These are phyloP conservation scores for Scortum barcoo DNA, from an alignment of 2,113 vertebrate species.

Conservation along the genomic window DNA sequence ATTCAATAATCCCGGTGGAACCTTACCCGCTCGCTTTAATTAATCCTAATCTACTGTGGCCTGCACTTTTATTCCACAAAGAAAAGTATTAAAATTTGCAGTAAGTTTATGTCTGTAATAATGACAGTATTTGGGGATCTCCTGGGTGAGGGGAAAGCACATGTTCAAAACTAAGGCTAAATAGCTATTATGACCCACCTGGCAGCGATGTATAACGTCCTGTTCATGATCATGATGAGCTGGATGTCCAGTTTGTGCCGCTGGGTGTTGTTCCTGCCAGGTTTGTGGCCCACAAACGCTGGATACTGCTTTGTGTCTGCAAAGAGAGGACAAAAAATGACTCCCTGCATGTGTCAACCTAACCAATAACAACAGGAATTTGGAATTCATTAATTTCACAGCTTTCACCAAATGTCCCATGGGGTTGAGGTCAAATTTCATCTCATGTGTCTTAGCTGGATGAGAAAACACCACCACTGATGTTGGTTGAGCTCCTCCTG, in stretches of 20 bases:
- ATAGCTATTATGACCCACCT: slow-evolving; percentile 63
- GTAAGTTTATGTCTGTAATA: slow-evolving; percentile 3
- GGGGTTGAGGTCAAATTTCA: slow-evolving; percentile 44
- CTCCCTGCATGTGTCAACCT: slow-evolving; percentile 3
- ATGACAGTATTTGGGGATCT: background rate
- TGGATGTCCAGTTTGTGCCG: slow-evolving; percentile 98
- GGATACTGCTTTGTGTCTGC: slow-evolving; percentile 99
- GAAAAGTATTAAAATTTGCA: background rate
- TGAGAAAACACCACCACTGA: slow-evolving; percentile 34
- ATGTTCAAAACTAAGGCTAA: background rate
- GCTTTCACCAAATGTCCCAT: slow-evolving; percentile 18
- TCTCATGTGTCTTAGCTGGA: slow-evolving; percentile 32
- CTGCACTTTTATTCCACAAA: slow-evolving; percentile 6
- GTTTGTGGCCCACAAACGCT: slow-evolving; percentile 98
- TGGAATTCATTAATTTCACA: slow-evolving; percentile 9
- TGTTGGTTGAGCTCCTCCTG: slow-evolving; percentile 47
- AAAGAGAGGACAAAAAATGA: slow-evolving; percentile 31
- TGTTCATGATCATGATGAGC: slow-evolving; percentile 96
- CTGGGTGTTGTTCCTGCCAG: slow-evolving; percentile 96
- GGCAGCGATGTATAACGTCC: slow-evolving; percentile 95
- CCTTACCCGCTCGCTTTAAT: slow-evolving; percentile 8
- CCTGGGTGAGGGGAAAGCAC: background rate
- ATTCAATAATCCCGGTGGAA: slow-evolving; percentile 34
- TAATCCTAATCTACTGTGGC: slow-evolving; percentile 17
- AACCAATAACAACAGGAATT: slow-evolving; percentile 10